Conservation (phyloP, 2,888 invertebrate species). For the Papilio elwesi region DNA sequence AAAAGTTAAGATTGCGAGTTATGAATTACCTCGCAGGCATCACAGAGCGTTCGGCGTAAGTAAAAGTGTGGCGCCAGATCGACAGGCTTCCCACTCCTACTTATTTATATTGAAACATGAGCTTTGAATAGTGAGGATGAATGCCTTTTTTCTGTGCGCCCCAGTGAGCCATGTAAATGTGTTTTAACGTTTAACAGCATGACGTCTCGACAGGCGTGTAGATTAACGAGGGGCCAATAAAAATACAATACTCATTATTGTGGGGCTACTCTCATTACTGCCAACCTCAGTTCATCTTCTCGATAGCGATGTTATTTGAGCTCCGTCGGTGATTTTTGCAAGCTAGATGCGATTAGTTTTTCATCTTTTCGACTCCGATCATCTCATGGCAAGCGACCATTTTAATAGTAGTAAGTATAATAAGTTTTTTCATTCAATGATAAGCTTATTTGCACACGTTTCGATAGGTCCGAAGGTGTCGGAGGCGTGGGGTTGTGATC, state of each 20-base stretch:
- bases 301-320: constrained; percentile 56
- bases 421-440: constrained; percentile 59
- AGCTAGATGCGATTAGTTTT: constrained; percentile 57
- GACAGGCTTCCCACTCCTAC: constrained; percentile 66
- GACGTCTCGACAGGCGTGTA: constrained; percentile 59
- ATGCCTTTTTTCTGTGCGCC: constrained; percentile 56
- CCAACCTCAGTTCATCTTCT: constrained; percentile 57
- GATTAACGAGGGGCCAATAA: constrained; percentile 68
- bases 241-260: constrained; percentile 56
- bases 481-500: constrained; percentile 65
- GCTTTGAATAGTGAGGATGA: constrained; percentile 63
- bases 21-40: constrained; percentile 67
- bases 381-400: constrained; percentile 63
- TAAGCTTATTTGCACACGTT: constrained; percentile 53
- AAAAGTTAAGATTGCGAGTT: constrained; percentile 60
- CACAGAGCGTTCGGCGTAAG: constrained; percentile 65
- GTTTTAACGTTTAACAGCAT: constrained; percentile 66
- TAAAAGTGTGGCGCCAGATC: constrained; percentile 77
- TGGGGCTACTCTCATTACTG: constrained; percentile 59
- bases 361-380: constrained; percentile 69
- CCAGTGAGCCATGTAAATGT: constrained; percentile 69
- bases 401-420: no score
- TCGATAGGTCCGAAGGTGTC: constrained; percentile 50
- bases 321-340: constrained; percentile 49
- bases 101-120: constrained; percentile 62